Conservation (phyloP, 2,797 vertebrate genomes). For the Sebastes matsubarae region DNA sequence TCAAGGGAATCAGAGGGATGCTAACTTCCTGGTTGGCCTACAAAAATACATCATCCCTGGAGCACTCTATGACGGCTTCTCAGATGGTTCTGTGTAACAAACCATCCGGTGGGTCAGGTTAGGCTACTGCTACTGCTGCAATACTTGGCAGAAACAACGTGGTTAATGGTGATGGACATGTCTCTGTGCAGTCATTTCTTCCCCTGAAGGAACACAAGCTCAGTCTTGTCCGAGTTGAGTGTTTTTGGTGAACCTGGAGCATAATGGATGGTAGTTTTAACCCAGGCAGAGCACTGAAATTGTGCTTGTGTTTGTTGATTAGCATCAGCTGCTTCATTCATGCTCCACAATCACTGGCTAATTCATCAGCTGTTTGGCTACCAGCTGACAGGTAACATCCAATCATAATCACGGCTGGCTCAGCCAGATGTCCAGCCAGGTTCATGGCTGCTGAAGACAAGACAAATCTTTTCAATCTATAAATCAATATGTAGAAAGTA, state of each 20-base stretch:
- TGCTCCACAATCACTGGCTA: neutral
- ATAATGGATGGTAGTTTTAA: neutral
- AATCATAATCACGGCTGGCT: neutral
- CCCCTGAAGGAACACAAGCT: neutral
- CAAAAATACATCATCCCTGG: no score
- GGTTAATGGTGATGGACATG: neutral
- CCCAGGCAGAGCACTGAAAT: neutral
- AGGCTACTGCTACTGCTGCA: neutral
- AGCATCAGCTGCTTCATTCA: neutral
- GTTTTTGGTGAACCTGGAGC: neutral
- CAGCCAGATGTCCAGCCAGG: no score
- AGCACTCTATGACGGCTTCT: no score
- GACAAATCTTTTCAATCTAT: neutral
- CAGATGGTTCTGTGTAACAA: no score
- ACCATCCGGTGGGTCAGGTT: no score
- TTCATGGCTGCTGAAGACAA: neutral
- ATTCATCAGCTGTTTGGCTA: neutral
- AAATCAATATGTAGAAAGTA: neutral
- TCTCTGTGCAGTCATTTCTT: neutral
- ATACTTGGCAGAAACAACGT: neutral
- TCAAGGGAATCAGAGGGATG: no score
- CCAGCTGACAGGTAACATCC: neutral
- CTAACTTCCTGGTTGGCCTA: no score
- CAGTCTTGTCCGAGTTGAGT: neutral
- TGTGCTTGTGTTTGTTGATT: neutral